Base-by-base conservation (phyloP, 2,113 vertebrate species). In the Petrocephalus microphthalmus region DNA sequence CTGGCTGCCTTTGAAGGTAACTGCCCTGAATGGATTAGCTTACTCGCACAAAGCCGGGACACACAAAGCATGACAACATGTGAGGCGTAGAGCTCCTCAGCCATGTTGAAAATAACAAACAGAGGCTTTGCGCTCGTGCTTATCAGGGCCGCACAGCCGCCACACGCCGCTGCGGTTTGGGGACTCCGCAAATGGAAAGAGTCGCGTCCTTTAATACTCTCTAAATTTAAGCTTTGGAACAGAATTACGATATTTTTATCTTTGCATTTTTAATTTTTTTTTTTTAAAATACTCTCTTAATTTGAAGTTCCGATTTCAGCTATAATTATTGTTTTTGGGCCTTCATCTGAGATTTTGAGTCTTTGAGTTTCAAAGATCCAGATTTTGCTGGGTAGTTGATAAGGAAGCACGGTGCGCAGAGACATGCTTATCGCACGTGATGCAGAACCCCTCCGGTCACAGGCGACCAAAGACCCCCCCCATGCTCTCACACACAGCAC, bases 261-360 rank as follows among this genome's bases (percentile, higher is more conserved):
- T 37, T 19, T 17, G 15, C 15, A 5, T 42, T 42, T 42, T 42
- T 25, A n/a, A n/a, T n/a, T n/a, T n/a, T n/a, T n/a, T n/a, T n/a
- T n/a, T n/a, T n/a, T n/a, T n/a, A n/a, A n/a, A n/a, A n/a, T n/a
- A n/a, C n/a, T n/a, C n/a, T n/a, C n/a, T n/a, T n/a, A n/a, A n/a
- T n/a, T n/a, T n/a, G 6, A 74, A 33, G 33, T 78, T 78, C 53
- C 53, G 53, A 15, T 54, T 33, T 42, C 29, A 5, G 71, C 29
- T 78, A 78, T 78, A 78, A 78, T 78, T 78, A 78, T 78, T 33
- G 25, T 78, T 78, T 78, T 42, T n/a, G 13, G 71, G 71, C 71
- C 4, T 19, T 37, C 37, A 33, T 74, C 67, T 1, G 37, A 78
- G 71, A 42, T 78, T 74, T 74, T 2, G 29, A 71, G 29, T 71